A percentile compares a stretch with the other conserved stretches of the same genome.
These are phyloP conservation scores for Etheostoma cragini DNA, from an alignment of 2,113 vertebrate genomes.

Conservation along the genomic window DNA sequence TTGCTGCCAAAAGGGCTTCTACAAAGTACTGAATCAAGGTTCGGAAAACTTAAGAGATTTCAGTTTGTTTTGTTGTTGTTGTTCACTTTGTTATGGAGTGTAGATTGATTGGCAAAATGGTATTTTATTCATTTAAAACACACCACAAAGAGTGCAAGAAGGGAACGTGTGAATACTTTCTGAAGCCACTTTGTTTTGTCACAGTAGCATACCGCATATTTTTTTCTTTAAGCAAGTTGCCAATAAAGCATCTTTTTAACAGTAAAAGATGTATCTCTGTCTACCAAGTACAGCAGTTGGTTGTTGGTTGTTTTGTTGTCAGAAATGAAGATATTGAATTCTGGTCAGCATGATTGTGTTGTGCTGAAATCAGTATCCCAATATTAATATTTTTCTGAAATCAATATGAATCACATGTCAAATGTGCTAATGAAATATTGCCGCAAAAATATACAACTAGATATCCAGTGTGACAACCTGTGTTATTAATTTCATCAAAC, in stretches of 20 bases:
- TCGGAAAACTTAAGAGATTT: too few relatives aligned
- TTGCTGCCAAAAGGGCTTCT: too few relatives aligned
- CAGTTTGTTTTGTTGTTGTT: too few relatives aligned
- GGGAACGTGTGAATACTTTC: too few relatives aligned
- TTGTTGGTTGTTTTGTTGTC: not conserved
- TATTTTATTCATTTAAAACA: too few relatives aligned
- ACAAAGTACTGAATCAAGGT: too few relatives aligned
- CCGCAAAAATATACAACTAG: not conserved
- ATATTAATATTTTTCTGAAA: not conserved
- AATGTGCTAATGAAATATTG: not conserved
- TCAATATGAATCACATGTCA: not conserved
- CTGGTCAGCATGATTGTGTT: not conserved
- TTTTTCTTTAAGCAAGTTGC: constrained; percentile 59
- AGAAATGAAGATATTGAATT: not conserved
- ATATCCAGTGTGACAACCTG: not conserved
- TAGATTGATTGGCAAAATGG: too few relatives aligned
- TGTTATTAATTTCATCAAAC: not conserved
- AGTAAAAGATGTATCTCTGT: not conserved
- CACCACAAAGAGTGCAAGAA: too few relatives aligned
- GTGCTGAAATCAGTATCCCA: not conserved
- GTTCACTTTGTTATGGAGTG: too few relatives aligned
- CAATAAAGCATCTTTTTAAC: constrained; percentile 82
- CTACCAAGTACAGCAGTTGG: not conserved
- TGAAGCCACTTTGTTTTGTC: constrained; percentile 26
- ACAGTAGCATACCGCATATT: constrained; percentile 33